A percentile compares a stretch with the other conserved stretches of the same genome.
Conservation (phyloP, 2,797 vertebrate genomes). For the Buphagus erythrorhynchus region DNA sequence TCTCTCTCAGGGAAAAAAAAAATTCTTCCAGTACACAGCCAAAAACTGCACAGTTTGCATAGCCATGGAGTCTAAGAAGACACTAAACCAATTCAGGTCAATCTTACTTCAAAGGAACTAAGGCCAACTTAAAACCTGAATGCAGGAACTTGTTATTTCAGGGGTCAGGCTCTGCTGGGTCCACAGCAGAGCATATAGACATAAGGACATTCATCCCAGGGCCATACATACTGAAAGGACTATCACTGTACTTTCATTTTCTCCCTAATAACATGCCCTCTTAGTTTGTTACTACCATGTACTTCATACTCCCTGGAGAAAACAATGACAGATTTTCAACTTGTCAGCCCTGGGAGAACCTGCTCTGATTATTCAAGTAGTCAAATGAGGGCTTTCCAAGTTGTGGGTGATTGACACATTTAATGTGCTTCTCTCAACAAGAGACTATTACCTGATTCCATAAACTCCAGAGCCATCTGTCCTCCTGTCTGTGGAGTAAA, state of each 20-base stretch:
- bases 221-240: background rate
- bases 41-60: background rate
- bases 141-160: background rate
- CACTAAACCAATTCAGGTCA: background rate
- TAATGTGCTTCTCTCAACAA: conserved; percentile 2
- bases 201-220: background rate
- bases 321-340: background rate
- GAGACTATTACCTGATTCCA: conserved; percentile 15
- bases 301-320: background rate
- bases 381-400: background rate
- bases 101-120: background rate
- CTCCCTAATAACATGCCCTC: background rate
- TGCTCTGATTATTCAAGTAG: background rate
- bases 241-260: background rate
- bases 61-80: background rate
- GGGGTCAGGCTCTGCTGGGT: background rate
- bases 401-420: background rate
- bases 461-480: conserved; percentile 41
- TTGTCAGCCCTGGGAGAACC: background rate
- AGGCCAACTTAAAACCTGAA: background rate
- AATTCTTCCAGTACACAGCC: background rate
- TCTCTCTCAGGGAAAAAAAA: background rate
- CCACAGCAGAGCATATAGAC: background rate
- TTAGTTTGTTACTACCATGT: background rate
- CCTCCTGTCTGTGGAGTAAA: background rate